phyloP scores from a whole-genome alignment of 1,140 invertebrate species.

The Pantala flavescens region DNA sequence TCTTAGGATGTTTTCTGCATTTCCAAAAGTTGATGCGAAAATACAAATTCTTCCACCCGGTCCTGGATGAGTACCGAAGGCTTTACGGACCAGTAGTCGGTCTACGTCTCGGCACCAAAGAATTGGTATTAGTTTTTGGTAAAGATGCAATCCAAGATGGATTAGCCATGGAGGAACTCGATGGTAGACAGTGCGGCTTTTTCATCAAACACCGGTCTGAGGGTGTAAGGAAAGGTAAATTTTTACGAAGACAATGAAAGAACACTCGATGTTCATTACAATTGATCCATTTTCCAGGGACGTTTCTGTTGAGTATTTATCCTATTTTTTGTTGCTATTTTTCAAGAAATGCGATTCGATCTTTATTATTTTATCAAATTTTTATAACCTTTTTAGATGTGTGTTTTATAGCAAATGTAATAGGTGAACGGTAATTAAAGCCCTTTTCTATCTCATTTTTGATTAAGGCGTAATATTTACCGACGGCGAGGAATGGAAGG shows the following conservation, averaged over 20 bases:
- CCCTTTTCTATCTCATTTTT: constrained; percentile 14
- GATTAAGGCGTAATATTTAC: constrained; percentile 52
- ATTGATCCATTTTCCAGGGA: too few species aligned
- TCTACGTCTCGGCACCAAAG: constrained; percentile 51
- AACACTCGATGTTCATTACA: not conserved
- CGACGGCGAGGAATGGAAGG: constrained; percentile 53
- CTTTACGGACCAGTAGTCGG: constrained; percentile 41
- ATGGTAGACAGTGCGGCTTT: constrained; percentile 60
- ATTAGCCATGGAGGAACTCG: constrained; percentile 52
- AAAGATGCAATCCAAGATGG: constrained; percentile 46
- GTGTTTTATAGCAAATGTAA: too few species aligned
- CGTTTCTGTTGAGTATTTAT: too few species aligned
- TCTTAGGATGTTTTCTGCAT: too few species aligned
- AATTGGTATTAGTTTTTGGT: constrained; percentile 49
- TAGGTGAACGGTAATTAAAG: not conserved
- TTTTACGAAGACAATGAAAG: not conserved
- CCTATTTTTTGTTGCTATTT: too few species aligned
- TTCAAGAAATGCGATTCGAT: too few species aligned
- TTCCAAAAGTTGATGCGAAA: too few species aligned
- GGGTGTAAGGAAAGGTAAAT: constrained; percentile 48
- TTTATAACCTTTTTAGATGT: too few species aligned
- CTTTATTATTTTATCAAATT: too few species aligned
- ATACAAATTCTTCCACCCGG: too few species aligned
- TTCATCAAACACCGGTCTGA: constrained; percentile 57
- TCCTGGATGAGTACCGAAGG: too few species aligned